Percentiles rank a stretch among this genome's conserved stretches.
phyloP scores from a whole-genome alignment of 2,113 vertebrate genomes.

The Neogale vison region DNA sequence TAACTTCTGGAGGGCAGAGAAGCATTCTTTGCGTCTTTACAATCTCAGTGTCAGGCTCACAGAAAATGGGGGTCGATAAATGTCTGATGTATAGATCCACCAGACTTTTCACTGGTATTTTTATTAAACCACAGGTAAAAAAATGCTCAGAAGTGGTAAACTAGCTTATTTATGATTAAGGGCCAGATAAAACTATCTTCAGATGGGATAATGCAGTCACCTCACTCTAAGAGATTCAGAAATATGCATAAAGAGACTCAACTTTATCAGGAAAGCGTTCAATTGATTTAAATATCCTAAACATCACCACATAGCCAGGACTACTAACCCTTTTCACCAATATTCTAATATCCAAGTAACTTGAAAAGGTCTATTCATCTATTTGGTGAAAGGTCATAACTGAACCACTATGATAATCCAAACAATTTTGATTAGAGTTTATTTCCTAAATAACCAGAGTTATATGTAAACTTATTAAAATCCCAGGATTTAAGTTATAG shows the following conservation, averaged over 20 bases:
- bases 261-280: background rate
- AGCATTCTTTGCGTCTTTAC: background rate
- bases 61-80: background rate
- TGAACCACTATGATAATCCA: slow-evolving; percentile 7
- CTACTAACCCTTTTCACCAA: background rate
- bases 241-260: background rate
- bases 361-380: background rate
- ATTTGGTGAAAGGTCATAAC: background rate
- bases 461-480: background rate
- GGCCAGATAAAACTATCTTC: background rate
- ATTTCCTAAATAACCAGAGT: background rate
- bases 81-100: background rate
- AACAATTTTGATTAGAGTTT: background rate
- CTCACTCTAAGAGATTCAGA: background rate
- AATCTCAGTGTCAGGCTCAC: background rate
- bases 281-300: background rate
- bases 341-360: background rate
- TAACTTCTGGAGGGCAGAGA: background rate
- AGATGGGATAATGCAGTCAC: background rate
- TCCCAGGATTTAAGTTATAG: background rate
- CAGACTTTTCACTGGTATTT: background rate
- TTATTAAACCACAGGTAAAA: background rate
- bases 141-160: background rate
- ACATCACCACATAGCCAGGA: background rate
- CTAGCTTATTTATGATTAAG: background rate